Conservation (phyloP, 2,888 invertebrate genomes). For the Mesorhabditis sp. region DNA sequence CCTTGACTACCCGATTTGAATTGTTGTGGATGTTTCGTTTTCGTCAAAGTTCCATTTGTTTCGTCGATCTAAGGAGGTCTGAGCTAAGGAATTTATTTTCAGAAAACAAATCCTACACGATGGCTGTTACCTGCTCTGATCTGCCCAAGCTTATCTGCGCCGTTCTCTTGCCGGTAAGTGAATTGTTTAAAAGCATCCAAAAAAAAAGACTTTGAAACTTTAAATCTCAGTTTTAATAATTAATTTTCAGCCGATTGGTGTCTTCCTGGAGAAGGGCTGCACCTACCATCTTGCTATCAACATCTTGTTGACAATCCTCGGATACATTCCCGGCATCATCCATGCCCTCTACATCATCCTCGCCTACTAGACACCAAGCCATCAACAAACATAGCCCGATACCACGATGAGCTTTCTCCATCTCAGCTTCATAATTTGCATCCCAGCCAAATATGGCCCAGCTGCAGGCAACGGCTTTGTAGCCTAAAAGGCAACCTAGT, state of each 20-base stretch:
- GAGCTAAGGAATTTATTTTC: not conserved
- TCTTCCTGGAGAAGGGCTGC: slow-evolving; percentile 43
- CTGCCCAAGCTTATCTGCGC: slow-evolving; percentile 8
- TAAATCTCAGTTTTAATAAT: not conserved
- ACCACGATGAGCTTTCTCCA: too few relatives aligned
- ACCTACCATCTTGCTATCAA: slow-evolving; percentile 37
- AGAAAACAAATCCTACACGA: not conserved
- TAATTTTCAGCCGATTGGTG: slow-evolving; percentile 39
- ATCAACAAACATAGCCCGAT: too few relatives aligned
- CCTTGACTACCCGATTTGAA: slow-evolving; percentile 5
- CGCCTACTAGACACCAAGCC: slow-evolving; percentile 18
- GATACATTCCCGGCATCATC: slow-evolving; percentile 46
- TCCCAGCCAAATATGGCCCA: too few relatives aligned
- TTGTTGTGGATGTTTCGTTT: not conserved
- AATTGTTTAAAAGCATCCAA: not conserved
- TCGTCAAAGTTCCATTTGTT: not conserved
- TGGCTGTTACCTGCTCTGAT: slow-evolving; percentile 8
- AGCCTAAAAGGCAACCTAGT: too few relatives aligned
- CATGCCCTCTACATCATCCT: slow-evolving; percentile 39
- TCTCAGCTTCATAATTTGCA: too few relatives aligned
- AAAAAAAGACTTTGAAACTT: not conserved
- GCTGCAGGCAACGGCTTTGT: too few relatives aligned
- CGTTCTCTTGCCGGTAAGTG: slow-evolving; percentile 7
- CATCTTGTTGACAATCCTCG: slow-evolving; percentile 43
- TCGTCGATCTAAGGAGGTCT: not conserved